Base-by-base conservation (phyloP, 1,140 invertebrate genomes). In the Zophobas morio region DNA sequence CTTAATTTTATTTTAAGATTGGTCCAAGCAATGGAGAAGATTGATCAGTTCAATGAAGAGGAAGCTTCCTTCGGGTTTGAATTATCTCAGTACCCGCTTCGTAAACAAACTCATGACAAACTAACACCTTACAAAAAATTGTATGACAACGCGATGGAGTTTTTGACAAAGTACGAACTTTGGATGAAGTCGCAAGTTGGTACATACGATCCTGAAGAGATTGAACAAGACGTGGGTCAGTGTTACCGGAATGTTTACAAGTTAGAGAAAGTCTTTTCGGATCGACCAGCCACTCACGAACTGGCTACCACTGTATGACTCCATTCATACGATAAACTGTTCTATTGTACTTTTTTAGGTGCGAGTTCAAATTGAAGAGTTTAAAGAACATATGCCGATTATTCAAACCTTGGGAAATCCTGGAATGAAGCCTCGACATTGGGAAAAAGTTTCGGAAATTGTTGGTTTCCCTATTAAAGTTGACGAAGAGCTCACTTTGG, bases 381-480 rank as follows among this genome's bases (percentile, higher is more conserved):
- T 99, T 86, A 94, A 94, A 78, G 93, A 94, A 54, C 92, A 98
- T 84, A 90, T 98, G 90, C 96, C 97, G 0, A 92, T 99, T 2
- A 94, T 99, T 66, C 91, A 94, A 84, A 98, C 96, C 0, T 87
- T 99, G 0, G 97, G 97, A 49, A 99, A 99, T 90, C 96, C 97
- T 1, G 96, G 94, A 42, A 92, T 99, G 89, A 94, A 98, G 84
- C 91, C 92, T 6, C 90, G 97, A 5, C 98, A 99, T 86, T 99
- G 98, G 98, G 96, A 98, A 83, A 94, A 96, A 87, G 93, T 99
- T 6, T 98, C 96, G 0, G 96, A 99, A 82, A 95, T 98, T 75
- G 95, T 99, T 80, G 97, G 96, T 0, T 98, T 97, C 86, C 95
- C 96, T 0, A 94, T 99, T 34, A 92, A 93, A 81, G 93, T 97